Conservation (phyloP, 2,797 vertebrate species). For the Channallabes apus region DNA sequence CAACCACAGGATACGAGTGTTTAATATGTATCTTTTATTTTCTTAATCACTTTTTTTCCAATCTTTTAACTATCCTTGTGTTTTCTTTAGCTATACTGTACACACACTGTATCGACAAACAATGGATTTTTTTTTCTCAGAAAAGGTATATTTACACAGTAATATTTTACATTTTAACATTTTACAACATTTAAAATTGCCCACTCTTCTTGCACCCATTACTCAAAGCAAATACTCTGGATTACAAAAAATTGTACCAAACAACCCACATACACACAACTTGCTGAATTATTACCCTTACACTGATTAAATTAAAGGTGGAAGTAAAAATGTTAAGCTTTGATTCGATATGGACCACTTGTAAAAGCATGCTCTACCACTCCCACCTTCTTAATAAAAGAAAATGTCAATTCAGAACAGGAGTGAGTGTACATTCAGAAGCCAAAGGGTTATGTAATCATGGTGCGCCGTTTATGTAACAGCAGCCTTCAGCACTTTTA, state of each 20-base stretch:
- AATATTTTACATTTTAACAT: neutral
- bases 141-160: neutral
- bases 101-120: neutral
- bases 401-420: neutral
- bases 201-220: neutral
- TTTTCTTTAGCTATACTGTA: neutral
- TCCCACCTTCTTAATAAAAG: neutral
- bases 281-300: neutral
- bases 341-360: neutral
- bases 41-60: no score
- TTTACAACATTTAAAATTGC: neutral
- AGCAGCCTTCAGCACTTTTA: conserved; percentile 7
- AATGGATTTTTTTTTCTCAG: neutral
- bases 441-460: conserved; percentile 47
- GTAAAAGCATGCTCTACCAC: neutral
- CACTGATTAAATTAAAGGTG: neutral
- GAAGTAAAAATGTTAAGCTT: neutral
- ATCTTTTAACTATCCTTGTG: neutral
- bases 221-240: neutral
- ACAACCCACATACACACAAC: neutral
- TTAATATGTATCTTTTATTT: no score
- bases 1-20: no score
- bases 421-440: conserved; percentile 22
- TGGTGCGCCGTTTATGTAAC: conserved; percentile 51
- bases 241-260: neutral